These are phyloP conservation scores for Halcyon senegalensis DNA, from an alignment of 2,113 vertebrate species.

Conservation along the genomic window DNA sequence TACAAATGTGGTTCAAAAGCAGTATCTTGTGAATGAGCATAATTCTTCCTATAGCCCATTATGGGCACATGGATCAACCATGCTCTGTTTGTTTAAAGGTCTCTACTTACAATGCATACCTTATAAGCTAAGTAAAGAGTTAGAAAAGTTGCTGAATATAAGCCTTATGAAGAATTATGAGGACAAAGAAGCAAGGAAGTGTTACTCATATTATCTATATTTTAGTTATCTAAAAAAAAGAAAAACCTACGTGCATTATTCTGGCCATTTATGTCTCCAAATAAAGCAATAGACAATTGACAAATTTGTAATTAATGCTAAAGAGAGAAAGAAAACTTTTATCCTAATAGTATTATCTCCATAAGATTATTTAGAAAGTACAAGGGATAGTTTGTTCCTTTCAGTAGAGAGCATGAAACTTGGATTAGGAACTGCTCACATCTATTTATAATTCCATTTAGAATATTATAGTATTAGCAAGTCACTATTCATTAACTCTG, in stretches of 20 bases:
- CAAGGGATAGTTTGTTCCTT: background rate
- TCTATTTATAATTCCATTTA: background rate
- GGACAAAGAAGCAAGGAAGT: background rate
- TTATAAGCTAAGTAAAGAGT: background rate
- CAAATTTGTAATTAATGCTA: background rate
- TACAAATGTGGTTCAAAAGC: background rate
- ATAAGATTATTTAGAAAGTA: background rate
- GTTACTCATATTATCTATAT: background rate
- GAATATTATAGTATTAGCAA: background rate
- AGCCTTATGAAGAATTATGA: background rate
- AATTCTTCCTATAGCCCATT: background rate
- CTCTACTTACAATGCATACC: background rate
- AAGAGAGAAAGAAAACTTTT: background rate
- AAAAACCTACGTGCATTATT: background rate
- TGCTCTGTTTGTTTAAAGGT: background rate
- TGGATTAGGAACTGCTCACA: background rate
- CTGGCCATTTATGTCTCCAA: background rate
- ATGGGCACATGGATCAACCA: background rate
- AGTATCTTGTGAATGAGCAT: background rate
- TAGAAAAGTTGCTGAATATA: background rate
- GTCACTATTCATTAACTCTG: background rate
- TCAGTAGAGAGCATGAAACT: background rate
- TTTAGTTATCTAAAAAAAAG: background rate
- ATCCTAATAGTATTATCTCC: background rate
- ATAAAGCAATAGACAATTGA: background rate